Percentiles rank a stretch among this genome's conserved stretches.
These are phyloP conservation scores for Pocota personata DNA, from an alignment of 2,888 invertebrate species.

Conservation along the genomic window DNA sequence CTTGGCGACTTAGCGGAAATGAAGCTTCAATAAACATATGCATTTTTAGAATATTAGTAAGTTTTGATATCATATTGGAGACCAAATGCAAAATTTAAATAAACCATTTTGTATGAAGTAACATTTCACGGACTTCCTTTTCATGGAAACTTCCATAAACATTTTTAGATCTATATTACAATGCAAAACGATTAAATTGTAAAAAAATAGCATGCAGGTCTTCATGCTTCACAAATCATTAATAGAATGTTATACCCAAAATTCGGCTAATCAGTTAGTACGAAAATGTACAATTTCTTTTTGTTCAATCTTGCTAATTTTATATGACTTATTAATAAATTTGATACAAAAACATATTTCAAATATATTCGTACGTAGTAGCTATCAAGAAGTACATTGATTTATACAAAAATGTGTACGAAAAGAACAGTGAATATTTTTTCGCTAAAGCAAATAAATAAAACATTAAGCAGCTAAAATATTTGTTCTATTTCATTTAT, in stretches of 20 bases:
- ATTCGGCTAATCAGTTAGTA: constrained; percentile 3
- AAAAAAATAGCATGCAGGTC: neutral
- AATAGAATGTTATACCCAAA: neutral
- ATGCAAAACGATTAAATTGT: neutral
- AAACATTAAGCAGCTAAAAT: constrained; percentile 7
- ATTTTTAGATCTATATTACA: neutral
- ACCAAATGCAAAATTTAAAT: constrained; percentile 30
- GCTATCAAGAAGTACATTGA: constrained; percentile 15
- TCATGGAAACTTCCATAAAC: constrained; percentile 37
- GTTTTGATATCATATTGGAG: constrained; percentile 36
- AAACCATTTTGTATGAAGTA: constrained; percentile 4
- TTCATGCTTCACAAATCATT: neutral
- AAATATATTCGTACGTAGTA: constrained; percentile 23
- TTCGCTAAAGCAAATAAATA: constrained; percentile 58
- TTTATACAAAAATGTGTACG: constrained; percentile 27
- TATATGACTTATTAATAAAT: constrained; percentile 57
- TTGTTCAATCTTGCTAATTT: constrained; percentile 38
- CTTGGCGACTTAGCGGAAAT: constrained; percentile 34
- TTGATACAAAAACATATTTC: constrained; percentile 57
- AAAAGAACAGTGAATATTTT: constrained; percentile 33
- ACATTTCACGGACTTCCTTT: constrained; percentile 35
- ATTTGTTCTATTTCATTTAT: neutral
- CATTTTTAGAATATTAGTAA: constrained; percentile 16
- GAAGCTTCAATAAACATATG: constrained; percentile 38
- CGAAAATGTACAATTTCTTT: constrained; percentile 7